Evolutionary conservation across 2,888 invertebrate species (phyloP).

Genomic region (Phorcus lineatus): DNA sequence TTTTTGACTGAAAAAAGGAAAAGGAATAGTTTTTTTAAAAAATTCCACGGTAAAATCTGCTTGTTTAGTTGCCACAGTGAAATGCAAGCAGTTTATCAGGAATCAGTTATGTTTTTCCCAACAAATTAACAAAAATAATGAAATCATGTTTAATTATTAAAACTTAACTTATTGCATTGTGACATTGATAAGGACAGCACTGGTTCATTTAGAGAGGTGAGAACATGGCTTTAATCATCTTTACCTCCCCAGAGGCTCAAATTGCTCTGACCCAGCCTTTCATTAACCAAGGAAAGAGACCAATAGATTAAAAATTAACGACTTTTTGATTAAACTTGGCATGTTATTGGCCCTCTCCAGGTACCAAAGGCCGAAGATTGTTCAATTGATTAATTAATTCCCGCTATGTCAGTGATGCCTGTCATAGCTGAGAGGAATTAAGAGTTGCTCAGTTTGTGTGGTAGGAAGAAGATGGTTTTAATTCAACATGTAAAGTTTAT

Average conservation of each 20-base stretch:
- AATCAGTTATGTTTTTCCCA: too few relatives aligned
- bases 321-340: conserved; percentile 5
- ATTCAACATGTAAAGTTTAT: too few relatives aligned
- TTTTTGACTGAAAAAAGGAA: too few relatives aligned
- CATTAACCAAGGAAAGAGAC: neutral
- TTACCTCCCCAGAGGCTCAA: neutral
- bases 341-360: neutral
- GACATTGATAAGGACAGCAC: neutral
- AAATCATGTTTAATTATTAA: too few relatives aligned
- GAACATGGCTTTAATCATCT: neutral
- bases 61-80: too few relatives aligned
- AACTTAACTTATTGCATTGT: neutral
- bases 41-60: too few relatives aligned
- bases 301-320: neutral
- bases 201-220: neutral
- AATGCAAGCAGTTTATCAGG: too few relatives aligned
- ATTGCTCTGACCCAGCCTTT: neutral
- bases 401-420: neutral
- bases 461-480: too few relatives aligned
- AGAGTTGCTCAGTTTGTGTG: too few relatives aligned
- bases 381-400: neutral
- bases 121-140: too few relatives aligned
- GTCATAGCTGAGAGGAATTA: too few relatives aligned
- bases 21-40: too few relatives aligned
- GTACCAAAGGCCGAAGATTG: neutral